Evolutionary conservation across 2,113 vertebrate species (phyloP).

Genomic region (Pygoscelis adeliae): DNA sequence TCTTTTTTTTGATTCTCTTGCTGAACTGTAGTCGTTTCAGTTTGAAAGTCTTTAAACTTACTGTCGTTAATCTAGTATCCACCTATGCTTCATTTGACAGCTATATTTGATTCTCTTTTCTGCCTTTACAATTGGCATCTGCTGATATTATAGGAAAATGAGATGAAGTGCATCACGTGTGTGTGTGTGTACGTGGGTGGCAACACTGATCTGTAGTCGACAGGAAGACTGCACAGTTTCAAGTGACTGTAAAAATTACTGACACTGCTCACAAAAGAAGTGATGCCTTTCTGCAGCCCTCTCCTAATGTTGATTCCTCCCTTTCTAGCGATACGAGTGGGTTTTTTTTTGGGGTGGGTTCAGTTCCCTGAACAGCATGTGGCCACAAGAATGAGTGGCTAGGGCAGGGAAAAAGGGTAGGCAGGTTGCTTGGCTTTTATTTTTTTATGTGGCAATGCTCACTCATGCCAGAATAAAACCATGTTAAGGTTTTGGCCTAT

Average conservation of each 20-base stretch:
- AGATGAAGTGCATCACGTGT: rapidly evolving
- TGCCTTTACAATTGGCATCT: background rate
- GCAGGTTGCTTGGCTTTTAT: background rate
- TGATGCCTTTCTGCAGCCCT: background rate
- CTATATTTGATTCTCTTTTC: background rate
- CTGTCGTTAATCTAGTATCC: background rate
- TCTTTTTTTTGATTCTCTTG: background rate
- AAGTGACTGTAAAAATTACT: too few species aligned
- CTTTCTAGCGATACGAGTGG: background rate
- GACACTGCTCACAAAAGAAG: background rate
- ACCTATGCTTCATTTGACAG: background rate
- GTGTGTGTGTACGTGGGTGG: rapidly evolving
- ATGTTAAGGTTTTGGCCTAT: background rate
- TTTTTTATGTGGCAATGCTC: background rate
- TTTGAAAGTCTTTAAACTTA: background rate
- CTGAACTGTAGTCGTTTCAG: background rate
- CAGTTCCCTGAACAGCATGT: background rate
- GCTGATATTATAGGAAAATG: background rate
- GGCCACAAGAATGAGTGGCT: background rate
- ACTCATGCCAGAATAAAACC: background rate
- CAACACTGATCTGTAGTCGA: background rate
- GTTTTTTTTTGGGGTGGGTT: background rate
- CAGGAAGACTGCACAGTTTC: background rate
- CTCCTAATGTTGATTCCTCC: background rate
- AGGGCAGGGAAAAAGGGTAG: background rate